A percentile compares a stretch with the other conserved stretches of the same genome.
Evolutionary conservation across 2,797 vertebrate species (phyloP).

Genomic region (Oceanodroma leucorhoa): DNA sequence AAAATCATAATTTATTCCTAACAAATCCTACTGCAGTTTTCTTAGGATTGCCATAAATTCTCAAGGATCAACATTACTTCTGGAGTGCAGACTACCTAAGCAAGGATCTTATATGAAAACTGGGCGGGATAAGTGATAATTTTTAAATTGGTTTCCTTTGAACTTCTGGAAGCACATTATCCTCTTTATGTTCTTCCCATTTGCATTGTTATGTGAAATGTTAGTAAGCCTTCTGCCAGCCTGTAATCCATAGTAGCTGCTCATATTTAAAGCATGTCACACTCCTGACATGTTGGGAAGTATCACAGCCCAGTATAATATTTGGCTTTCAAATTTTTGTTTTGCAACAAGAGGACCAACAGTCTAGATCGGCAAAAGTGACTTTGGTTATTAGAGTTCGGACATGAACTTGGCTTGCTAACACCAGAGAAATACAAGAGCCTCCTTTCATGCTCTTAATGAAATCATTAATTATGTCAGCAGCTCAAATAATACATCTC

Average conservation of each 20-base stretch:
- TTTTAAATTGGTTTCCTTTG: background rate
- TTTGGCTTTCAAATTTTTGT: constrained; percentile 69
- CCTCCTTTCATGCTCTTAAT: constrained; percentile 71
- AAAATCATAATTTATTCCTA: constrained; percentile 43
- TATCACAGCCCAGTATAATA: constrained; percentile 69
- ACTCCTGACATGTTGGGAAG: constrained; percentile 49
- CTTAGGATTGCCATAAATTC: constrained; percentile 34
- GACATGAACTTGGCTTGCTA: constrained; percentile 63
- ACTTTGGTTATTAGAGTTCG: constrained; percentile 57
- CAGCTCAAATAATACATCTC: constrained; percentile 63
- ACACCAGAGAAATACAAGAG: constrained; percentile 68
- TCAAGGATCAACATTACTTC: constrained; percentile 23
- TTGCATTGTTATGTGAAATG: constrained; percentile 40
- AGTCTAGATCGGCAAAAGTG: constrained; percentile 59
- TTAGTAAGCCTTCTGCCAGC: constrained; percentile 9
- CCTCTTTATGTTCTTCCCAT: background rate
- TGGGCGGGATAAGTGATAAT: background rate
- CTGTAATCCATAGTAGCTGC: constrained; percentile 41
- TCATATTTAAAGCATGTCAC: constrained; percentile 42
- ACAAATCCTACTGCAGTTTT: constrained; percentile 3
- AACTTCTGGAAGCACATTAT: background rate
- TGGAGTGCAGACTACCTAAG: background rate
- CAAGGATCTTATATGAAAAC: background rate
- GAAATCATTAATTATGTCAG: constrained; percentile 78
- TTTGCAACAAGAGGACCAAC: constrained; percentile 65